A percentile compares a stretch with the other conserved stretches of the same genome.
These are phyloP conservation scores for Eurois occulta DNA, from an alignment of 2,888 invertebrate genomes.

Conservation along the genomic window DNA sequence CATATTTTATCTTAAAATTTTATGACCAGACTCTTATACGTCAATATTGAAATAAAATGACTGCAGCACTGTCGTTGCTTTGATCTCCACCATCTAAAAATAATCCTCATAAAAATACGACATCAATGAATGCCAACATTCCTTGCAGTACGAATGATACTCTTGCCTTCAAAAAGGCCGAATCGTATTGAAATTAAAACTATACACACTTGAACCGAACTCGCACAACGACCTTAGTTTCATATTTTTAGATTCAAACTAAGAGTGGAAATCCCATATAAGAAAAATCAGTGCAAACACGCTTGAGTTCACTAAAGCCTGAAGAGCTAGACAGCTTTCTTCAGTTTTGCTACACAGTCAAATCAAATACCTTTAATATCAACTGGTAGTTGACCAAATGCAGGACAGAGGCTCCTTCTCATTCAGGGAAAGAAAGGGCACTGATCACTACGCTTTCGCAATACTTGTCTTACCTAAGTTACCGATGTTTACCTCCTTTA, in stretches of 20 bases:
- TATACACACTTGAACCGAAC: constrained; percentile 40
- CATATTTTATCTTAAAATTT: neutral
- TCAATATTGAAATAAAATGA: constrained; percentile 27
- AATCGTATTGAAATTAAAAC: constrained; percentile 31
- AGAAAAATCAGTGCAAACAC: neutral
- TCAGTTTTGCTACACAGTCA: too few relatives aligned
- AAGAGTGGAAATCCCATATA: constrained; percentile 3
- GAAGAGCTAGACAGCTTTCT: too few relatives aligned
- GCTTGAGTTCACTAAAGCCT: neutral
- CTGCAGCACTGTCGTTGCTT: constrained; percentile 13
- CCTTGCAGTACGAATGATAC: neutral
- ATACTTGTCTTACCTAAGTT: neutral
- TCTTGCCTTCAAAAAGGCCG: constrained; percentile 55
- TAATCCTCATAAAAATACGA: constrained; percentile 43
- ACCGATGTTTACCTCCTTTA: neutral
- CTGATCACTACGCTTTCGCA: neutral
- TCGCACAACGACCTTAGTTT: constrained; percentile 28
- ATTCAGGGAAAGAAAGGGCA: neutral
- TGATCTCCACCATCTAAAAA: constrained; percentile 47
- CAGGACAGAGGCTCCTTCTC: neutral
- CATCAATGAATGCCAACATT: constrained; percentile 51
- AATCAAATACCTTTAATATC: neutral
- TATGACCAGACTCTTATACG: constrained; percentile 9
- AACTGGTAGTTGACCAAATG: neutral
- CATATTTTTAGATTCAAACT: constrained; percentile 35